phyloP scores from a whole-genome alignment of 2,888 invertebrate genomes.

The Auanema freiburgensis region DNA sequence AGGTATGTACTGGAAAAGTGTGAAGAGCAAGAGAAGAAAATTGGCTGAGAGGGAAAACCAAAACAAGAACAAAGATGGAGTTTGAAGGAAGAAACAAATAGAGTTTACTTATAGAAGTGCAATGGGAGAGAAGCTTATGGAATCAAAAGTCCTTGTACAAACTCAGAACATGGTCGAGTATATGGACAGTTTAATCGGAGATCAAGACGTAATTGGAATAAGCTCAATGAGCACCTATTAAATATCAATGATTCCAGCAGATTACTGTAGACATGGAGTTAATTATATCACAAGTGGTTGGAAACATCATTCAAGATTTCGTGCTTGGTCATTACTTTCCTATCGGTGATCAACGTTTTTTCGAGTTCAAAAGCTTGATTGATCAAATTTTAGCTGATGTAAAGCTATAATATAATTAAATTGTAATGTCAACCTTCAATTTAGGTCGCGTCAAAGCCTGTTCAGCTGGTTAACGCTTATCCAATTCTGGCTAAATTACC shows the following conservation, averaged over 20 bases:
- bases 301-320: slow-evolving; percentile 62
- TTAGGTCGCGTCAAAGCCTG: slow-evolving; percentile 38
- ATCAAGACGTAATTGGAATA: neutral
- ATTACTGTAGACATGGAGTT: slow-evolving; percentile 41
- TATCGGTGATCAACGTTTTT: slow-evolving; percentile 52
- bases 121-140: slow-evolving; percentile 1
- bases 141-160: neutral
- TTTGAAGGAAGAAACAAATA: neutral
- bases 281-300: slow-evolving; percentile 52
- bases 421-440: neutral
- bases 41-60: neutral
- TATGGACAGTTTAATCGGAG: neutral
- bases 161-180: neutral
- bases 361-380: slow-evolving; percentile 52
- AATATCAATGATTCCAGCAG: slow-evolving; percentile 8
- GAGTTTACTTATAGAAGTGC: slow-evolving; percentile 4
- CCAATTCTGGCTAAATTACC: slow-evolving; percentile 45
- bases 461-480: slow-evolving; percentile 53
- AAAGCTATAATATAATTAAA: neutral
- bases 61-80: neutral
- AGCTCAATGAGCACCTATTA: neutral
- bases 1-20: slow-evolving; percentile 5
- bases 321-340: slow-evolving; percentile 56
- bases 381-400: slow-evolving; percentile 47
- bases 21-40: neutral